Conservation (phyloP, 2,797 vertebrate genomes). For the Rhabdomys pumilio region DNA sequence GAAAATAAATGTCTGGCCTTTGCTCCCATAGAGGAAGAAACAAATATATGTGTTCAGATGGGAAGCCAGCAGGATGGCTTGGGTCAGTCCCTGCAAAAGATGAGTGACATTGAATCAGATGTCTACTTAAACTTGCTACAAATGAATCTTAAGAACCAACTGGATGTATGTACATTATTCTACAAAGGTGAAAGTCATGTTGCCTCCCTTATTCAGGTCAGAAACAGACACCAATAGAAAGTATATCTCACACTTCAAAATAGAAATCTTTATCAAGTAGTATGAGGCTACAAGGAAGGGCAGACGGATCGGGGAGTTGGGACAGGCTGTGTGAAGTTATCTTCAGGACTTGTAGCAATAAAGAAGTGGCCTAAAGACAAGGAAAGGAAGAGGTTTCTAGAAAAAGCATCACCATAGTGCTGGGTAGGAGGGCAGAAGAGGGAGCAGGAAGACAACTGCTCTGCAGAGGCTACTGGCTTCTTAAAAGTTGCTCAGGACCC, state of each 20-base stretch:
- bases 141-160: too few relatives aligned
- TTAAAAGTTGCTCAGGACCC: not conserved
- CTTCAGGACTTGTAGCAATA: not conserved
- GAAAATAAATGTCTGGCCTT: not conserved
- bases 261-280: not conserved
- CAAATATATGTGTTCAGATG: not conserved
- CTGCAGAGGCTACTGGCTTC: not conserved
- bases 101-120: not conserved
- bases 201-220: not conserved
- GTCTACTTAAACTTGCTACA: not conserved
- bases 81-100: not conserved
- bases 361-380: not conserved
- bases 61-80: not conserved
- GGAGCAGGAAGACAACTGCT: rapidly evolving
- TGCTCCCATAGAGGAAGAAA: not conserved
- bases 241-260: not conserved
- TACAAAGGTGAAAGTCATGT: not conserved
- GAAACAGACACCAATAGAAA: not conserved
- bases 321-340: rapidly evolving
- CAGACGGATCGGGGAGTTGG: not conserved
- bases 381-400: not conserved
- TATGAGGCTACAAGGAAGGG: not conserved
- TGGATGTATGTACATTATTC: not conserved
- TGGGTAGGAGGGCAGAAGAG: not conserved
- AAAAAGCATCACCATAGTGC: rapidly evolving